Evolutionary conservation across 2,888 invertebrate genomes (phyloP), one percentile per base, ranked within the genome.

Genomic region (Agrotis exclamationis): DNA sequence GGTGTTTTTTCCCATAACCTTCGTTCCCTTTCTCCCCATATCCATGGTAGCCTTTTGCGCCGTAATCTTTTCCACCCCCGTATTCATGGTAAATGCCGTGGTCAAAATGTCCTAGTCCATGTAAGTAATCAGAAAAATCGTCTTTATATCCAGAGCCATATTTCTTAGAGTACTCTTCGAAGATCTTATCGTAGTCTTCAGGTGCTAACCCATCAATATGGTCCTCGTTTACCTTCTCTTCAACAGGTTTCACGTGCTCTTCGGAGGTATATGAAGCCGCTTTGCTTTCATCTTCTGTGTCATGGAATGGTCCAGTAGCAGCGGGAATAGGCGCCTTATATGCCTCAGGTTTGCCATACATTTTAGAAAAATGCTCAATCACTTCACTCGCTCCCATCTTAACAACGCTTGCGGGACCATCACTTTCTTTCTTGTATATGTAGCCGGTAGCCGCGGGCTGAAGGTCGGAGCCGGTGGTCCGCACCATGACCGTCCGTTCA

Each of bases 391-490:
- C 95, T 44, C 93, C 95, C 92, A 96, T 93, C 85, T 95, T 91
- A 24, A 95, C 90, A 60, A 96, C 96, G 79, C 95, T 95, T 4
- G 93, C 95, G 0, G 96, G 95, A 0, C 96, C 95, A 51, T 96
- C 92, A 73, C 91, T 93, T 69, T 95, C 93, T 85, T 96, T 96
- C 79, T 95, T 95, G 88, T 96, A 96, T 50, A 96, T 95, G 88
- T 96, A 97, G 1, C 97, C 97, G 0, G 96, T 96, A 0, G 97
- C 97, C 0, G 97, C 97, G 0, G 96, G 96, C 76, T 96, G 97
- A 48, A 97, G 96, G 88, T 97, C 97, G 7, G 96, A 96, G 54
- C 96, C 96, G 0, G 96, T 94, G 70, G 96, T 96, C 66, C 97
- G 94, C 53, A 96, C 96, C 93, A 97, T 95, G 45, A 96, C 96